A percentile compares a stretch with the other conserved stretches of the same genome.
These are phyloP conservation scores for Microdon myrmicae DNA, from an alignment of 2,888 invertebrate genomes.

Conservation along the genomic window DNA sequence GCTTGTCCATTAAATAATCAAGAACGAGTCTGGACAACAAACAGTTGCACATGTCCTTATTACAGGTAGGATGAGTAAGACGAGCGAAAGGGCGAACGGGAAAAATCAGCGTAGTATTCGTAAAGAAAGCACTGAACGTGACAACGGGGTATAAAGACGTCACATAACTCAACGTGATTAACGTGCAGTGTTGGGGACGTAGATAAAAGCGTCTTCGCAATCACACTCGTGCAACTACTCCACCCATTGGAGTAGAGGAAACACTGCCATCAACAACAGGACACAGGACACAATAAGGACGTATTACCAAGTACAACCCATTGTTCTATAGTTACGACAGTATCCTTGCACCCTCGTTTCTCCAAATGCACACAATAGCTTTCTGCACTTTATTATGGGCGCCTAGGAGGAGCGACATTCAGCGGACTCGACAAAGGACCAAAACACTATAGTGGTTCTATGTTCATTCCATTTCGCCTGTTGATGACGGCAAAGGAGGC, in stretches of 20 bases:
- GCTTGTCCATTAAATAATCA: no score
- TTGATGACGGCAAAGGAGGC: no score
- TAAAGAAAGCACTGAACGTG: conserved; percentile 50
- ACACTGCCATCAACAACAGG: conserved; percentile 46
- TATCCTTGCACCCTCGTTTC: conserved; percentile 42
- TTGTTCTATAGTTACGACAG: conserved; percentile 41
- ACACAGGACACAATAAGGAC: conserved; percentile 46
- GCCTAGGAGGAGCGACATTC: conserved; percentile 43
- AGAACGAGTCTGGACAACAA: no score
- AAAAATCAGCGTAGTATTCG: conserved; percentile 21
- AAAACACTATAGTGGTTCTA: no score
- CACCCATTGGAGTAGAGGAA: conserved; percentile 23
- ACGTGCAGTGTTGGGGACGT: conserved; percentile 58
- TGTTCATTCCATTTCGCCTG: no score
- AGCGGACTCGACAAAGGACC: conserved; percentile 34
- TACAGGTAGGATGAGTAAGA: no score
- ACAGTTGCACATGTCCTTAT: conserved; percentile 31
- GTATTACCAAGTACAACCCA: conserved; percentile 43
- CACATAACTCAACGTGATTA: conserved; percentile 67
- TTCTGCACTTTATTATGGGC: conserved; percentile 47
- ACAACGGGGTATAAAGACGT: conserved; percentile 61
- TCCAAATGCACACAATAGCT: conserved; percentile 35
- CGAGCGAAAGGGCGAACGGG: conserved; percentile 17
- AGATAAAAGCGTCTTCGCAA: conserved; percentile 40
- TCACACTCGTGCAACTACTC: conserved; percentile 6